Evolutionary conservation across 2,888 invertebrate genomes (phyloP), one percentile per base, ranked within the genome.

Genomic region (Smittia aterrima): DNA sequence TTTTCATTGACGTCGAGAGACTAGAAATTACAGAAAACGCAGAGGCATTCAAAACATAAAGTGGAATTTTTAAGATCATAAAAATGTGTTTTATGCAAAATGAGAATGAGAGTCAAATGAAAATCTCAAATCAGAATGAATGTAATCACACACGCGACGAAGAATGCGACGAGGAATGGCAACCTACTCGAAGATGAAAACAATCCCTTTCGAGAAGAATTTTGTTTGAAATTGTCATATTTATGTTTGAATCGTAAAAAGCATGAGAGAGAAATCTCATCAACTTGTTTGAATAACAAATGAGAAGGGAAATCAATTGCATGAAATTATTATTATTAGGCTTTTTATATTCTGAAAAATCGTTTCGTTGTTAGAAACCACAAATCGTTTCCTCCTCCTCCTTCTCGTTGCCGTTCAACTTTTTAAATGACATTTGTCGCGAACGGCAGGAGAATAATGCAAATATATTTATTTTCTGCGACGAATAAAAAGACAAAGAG

Each of bases 241-340:
- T 72, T 62, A 40, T 72, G 27, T 67, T 18, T 25, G 22, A 72
- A 6, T 38, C 71, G 27, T 58, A 58, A 72, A 72, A 1, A 41
- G 40, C 4, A 25, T 13, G 13, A 13, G 9, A 62, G 20, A 1
- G 47, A 72, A 72, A 62, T 72, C 72, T 62, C 72, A 72, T 72
- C 62, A 72, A 54, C 25, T 41, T 24, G 38, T 53, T 72, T 72
- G 72, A 72, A 72, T 72, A 72, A 72, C 72, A 72, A 72, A 72
- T 72, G 62, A 72, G 72, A 18, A 32, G 40, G 38, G 70, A 70
- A 72, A 72, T 72, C 72, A 72, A 72, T 72, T 72, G 58, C 32
- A 62, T 58, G 27, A 72, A 72, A 72, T 72, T 72, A 72, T 72
- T 72, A 25, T 72, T 72, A 72, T 72, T 72, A 72, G 72, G 38